These are phyloP conservation scores for Synchiropus splendidus DNA, from an alignment of 2,113 vertebrate genomes.

Conservation along the genomic window DNA sequence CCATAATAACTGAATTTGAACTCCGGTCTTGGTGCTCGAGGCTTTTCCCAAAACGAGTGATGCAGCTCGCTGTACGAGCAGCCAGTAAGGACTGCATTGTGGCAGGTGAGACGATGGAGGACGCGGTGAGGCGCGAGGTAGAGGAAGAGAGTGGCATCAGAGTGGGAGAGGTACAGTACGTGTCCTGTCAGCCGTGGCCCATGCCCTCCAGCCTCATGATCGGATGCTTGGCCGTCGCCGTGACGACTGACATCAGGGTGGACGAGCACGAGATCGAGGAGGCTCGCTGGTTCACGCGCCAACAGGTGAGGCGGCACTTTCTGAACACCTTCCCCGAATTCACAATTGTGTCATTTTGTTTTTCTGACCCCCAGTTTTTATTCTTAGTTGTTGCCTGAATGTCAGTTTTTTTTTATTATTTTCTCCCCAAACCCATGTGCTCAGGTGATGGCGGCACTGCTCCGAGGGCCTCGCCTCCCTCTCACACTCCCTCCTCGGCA, in stretches of 20 bases:
- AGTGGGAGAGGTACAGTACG: slow-evolving; percentile 80
- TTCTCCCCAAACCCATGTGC: not conserved
- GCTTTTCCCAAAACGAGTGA: too few species aligned
- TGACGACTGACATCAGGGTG: slow-evolving; percentile 83
- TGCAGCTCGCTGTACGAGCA: too few species aligned
- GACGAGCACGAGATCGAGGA: slow-evolving; percentile 92
- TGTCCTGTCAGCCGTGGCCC: slow-evolving; percentile 91
- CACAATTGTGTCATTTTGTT: not conserved
- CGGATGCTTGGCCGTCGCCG: slow-evolving; percentile 81
- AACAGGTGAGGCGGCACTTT: slow-evolving; percentile 68
- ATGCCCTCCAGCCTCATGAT: slow-evolving; percentile 95
- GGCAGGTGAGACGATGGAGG: slow-evolving; percentile 83
- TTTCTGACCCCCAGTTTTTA: not conserved
- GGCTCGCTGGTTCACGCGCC: slow-evolving; percentile 85
- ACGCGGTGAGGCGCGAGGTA: slow-evolving; percentile 86
- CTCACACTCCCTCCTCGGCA: slow-evolving; percentile 76
- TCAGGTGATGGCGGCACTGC: slow-evolving; percentile 74
- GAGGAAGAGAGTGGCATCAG: slow-evolving; percentile 84
- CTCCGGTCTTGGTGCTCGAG: too few species aligned
- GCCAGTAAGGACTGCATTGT: too few species aligned
- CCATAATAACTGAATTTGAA: too few species aligned
- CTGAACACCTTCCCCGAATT: not conserved
- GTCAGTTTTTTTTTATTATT: not conserved
- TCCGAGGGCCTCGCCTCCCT: slow-evolving; percentile 56
- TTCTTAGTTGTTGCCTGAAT: not conserved